Conservation (phyloP, 2,888 invertebrate species). For the Ditula angustiorana region DNA sequence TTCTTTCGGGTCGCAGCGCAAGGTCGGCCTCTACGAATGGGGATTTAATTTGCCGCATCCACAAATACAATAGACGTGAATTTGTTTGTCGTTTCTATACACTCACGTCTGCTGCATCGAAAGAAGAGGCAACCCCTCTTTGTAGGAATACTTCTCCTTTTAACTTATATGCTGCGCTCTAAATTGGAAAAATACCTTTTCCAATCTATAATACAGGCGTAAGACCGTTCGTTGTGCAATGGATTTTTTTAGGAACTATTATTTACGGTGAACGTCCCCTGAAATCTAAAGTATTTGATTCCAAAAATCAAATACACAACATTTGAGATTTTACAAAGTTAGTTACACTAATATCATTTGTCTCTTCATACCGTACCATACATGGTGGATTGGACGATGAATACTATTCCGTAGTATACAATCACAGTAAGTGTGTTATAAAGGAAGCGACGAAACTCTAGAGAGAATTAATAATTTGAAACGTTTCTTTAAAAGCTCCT, state of each 20-base stretch:
- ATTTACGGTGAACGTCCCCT: too few species aligned
- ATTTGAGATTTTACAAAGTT: too few species aligned
- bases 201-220: not conserved
- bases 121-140: conserved; percentile 25
- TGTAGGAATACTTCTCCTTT: conserved; percentile 10
- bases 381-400: too few species aligned
- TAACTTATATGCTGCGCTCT: conserved; percentile 3
- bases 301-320: too few species aligned
- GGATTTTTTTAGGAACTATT: too few species aligned
- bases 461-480: not conserved
- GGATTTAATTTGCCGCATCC: conserved; percentile 79
- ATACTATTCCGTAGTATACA: too few species aligned
- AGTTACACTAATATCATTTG: too few species aligned
- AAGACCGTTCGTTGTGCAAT: too few species aligned
- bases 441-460: not conserved
- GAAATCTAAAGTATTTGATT: too few species aligned
- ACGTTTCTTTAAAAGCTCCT: not conserved
- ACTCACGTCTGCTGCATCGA: conserved; percentile 55
- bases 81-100: conserved; percentile 58
- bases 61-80: conserved; percentile 73
- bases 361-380: too few species aligned
- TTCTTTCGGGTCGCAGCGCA: conserved; percentile 1
- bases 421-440: too few species aligned
- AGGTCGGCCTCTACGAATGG: conserved; percentile 66
- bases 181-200: not conserved